Conservation (phyloP, 2,113 vertebrate genomes). For the Morone chrysops region DNA sequence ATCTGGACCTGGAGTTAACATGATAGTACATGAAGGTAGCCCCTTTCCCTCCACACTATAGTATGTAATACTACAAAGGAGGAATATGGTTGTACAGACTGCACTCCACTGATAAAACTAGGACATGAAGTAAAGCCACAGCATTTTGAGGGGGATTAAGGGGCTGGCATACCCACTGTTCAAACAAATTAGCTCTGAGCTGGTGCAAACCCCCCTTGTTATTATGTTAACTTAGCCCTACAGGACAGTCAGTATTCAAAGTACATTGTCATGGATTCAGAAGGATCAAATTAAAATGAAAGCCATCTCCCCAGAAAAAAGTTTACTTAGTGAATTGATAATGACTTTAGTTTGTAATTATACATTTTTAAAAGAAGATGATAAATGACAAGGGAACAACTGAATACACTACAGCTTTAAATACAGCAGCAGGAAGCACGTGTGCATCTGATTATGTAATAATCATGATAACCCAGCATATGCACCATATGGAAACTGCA, state of each 20-base stretch:
- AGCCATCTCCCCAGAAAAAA: neutral
- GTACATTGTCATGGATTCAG: neutral
- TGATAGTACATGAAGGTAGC: neutral
- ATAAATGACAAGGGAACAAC: neutral
- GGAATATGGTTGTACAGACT: neutral
- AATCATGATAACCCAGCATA: neutral
- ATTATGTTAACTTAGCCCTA: constrained; percentile 18
- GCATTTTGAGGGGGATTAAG: constrained; percentile 31
- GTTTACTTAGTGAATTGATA: neutral
- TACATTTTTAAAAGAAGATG: neutral
- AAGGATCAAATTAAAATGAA: neutral
- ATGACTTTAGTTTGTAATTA: neutral
- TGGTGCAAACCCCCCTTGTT: constrained; percentile 4
- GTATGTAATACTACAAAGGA: neutral
- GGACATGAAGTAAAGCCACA: constrained; percentile 27
- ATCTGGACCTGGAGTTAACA: neutral
- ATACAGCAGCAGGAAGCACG: neutral
- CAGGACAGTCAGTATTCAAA: neutral
- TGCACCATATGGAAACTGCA: neutral
- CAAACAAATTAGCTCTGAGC: constrained; percentile 23
- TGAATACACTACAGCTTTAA: neutral
- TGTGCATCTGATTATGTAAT: neutral
- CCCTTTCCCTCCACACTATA: neutral
- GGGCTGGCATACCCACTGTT: constrained; percentile 20
- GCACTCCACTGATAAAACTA: constrained; percentile 22